Evolutionary conservation across 2,888 invertebrate species (phyloP).

Genomic region (Cabera pusaria): DNA sequence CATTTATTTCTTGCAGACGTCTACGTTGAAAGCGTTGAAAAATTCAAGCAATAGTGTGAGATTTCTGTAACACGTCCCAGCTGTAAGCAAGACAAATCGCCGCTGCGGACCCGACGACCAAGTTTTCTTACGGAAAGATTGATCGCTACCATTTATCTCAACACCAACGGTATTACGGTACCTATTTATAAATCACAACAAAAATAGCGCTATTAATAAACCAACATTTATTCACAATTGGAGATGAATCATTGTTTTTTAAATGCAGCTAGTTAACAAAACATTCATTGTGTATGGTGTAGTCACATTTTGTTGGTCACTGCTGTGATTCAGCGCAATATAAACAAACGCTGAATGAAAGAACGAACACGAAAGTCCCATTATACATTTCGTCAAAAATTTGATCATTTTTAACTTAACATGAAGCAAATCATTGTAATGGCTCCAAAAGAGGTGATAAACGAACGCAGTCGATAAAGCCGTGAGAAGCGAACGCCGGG

Average conservation of each 20-base stretch:
- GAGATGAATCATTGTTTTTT: slow-evolving; percentile 6
- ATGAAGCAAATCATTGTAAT: slow-evolving; percentile 3
- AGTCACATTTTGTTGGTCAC: background rate
- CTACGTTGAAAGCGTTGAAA: slow-evolving; percentile 32
- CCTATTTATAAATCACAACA: slow-evolving; percentile 24
- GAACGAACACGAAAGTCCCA: too few species aligned
- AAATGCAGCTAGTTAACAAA: slow-evolving; percentile 14
- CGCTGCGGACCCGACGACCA: slow-evolving; percentile 34
- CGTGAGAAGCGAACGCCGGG: background rate
- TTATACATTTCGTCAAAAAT: too few species aligned
- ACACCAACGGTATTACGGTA: slow-evolving; percentile 30
- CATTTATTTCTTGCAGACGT: slow-evolving; percentile 17
- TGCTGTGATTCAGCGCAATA: slow-evolving; percentile 4
- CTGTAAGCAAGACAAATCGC: slow-evolving; percentile 47
- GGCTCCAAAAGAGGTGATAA: background rate
- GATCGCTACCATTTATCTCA: slow-evolving; percentile 39
- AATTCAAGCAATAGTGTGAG: slow-evolving; percentile 36
- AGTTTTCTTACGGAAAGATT: slow-evolving; percentile 41
- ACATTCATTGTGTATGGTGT: background rate
- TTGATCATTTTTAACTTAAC: too few species aligned
- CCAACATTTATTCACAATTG: background rate
- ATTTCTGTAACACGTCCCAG: slow-evolving; percentile 35
- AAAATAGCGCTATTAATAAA: slow-evolving; percentile 11
- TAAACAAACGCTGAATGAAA: background rate
- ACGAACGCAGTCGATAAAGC: background rate